Conservation (phyloP, 2,888 invertebrate species). For the Isoperla grammatica region DNA sequence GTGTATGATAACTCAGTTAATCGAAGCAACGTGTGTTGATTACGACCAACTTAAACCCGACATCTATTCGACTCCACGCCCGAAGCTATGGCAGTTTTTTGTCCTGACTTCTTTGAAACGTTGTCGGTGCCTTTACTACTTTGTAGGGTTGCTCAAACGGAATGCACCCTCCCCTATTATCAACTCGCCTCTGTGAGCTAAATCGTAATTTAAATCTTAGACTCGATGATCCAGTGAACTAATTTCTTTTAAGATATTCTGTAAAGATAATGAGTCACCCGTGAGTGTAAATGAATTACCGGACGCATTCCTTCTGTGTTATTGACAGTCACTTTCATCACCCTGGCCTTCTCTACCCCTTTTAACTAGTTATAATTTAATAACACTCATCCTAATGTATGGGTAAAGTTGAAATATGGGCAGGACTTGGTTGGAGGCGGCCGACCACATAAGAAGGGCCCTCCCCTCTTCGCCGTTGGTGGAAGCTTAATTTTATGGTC, state of each 20-base stretch:
- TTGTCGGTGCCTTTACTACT: neutral
- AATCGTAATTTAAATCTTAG: neutral
- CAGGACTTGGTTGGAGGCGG: neutral
- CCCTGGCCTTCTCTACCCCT: neutral
- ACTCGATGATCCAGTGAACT: neutral
- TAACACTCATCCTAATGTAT: constrained; percentile 8
- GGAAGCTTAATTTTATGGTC: neutral
- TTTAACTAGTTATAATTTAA: constrained; percentile 12
- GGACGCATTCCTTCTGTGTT: constrained; percentile 2
- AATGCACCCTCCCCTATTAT: constrained; percentile 1
- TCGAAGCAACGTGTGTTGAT: too few relatives aligned
- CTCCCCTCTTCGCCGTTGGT: neutral
- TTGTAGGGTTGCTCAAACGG: neutral
- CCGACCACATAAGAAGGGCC: neutral
- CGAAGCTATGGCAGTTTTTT: too few relatives aligned
- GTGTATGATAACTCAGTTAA: too few relatives aligned
- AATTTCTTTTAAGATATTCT: constrained; percentile 14
- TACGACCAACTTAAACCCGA: too few relatives aligned
- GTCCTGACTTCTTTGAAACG: too few relatives aligned
- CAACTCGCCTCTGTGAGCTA: neutral
- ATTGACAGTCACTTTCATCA: constrained; percentile 14
- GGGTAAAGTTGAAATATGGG: constrained; percentile 2
- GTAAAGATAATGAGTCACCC: neutral
- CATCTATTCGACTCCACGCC: too few relatives aligned
- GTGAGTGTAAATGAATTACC: constrained; percentile 12